phyloP scores from a whole-genome alignment of 2,888 invertebrate species.

The Saturnia pavonia region DNA sequence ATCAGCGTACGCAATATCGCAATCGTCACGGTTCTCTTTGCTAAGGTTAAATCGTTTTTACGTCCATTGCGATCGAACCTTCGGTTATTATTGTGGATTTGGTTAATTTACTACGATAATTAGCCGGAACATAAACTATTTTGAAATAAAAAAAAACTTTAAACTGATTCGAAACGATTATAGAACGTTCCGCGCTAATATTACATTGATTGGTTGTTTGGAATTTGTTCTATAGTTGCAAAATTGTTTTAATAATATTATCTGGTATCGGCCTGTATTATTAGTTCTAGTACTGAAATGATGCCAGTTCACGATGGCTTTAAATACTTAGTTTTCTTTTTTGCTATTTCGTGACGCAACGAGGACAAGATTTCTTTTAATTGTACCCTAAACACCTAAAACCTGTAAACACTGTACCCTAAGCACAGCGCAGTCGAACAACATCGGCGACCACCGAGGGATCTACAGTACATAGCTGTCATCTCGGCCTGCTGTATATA shows the following conservation, averaged over 20 bases:
- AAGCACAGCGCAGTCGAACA: too few species aligned
- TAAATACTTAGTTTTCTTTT: too few species aligned
- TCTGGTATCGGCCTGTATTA: neutral
- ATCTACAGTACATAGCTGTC: too few species aligned
- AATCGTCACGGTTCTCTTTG: constrained; percentile 6
- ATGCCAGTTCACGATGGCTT: too few species aligned
- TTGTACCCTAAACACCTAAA: too few species aligned
- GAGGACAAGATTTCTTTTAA: too few species aligned
- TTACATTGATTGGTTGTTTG: neutral
- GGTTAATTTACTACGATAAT: neutral
- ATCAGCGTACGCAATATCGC: neutral
- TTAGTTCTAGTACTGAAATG: neutral
- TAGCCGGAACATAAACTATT: constrained; percentile 8
- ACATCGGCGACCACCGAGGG: too few species aligned
- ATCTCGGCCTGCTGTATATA: too few species aligned
- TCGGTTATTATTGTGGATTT: constrained; percentile 10
- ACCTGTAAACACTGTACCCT: too few species aligned
- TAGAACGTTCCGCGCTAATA: neutral
- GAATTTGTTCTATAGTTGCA: neutral
- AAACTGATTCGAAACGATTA: constrained; percentile 8
- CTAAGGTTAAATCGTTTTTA: constrained; percentile 6
- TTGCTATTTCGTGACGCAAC: too few species aligned
- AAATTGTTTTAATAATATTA: neutral
- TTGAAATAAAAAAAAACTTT: neutral
- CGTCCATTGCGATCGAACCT: constrained; percentile 1